Evolutionary conservation across 1,140 invertebrate genomes (phyloP), one percentile per base, ranked within the genome.

Genomic region (Ostrea denselamellosa): DNA sequence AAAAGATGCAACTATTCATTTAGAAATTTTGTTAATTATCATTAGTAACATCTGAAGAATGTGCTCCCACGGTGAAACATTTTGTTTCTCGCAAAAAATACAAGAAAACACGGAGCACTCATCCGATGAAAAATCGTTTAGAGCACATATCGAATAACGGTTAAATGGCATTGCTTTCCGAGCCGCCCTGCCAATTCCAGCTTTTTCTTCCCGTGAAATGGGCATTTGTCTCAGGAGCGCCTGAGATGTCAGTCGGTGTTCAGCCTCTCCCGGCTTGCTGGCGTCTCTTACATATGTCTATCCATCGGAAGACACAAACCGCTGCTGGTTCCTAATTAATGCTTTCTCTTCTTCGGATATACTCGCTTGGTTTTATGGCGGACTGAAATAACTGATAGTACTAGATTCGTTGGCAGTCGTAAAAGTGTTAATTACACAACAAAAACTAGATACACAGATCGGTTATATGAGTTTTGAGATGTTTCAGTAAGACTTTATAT

Each of bases 221-320:
- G 68, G 68, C 68, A 77, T 77, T 77, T 77, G 68, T 77, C 68
- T 77, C 68, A 28, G 68, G 68, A 77, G 68, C 68, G 68, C 25
- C 68, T 77, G 68, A 77, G 68, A 77, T 77, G 68, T 77, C 68
- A 77, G 68, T 28, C 68, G 25, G 68, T 77, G 68, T 77, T 77
- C 84, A 34, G 54, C 58, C 25, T 65, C 25, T 44, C 1, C 22
- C 28, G 84, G 58, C 84, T 85, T 62, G 56, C 28, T 85, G 84
- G 84, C 84, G 84, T 85, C 84, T 62, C 62, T 44, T 51, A 85
- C 84, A 85, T 85, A 65, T 85, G 84, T 85, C 62, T 44, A 34
- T 14, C 84, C 62, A 14, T 77, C 68, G 68, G 62, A 65, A 58
- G 56, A 85, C 62, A 65, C 84, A 65, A 25, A n/a, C 17, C n/a